Base-by-base conservation (phyloP, 2,797 vertebrate genomes). In the Huso huso region DNA sequence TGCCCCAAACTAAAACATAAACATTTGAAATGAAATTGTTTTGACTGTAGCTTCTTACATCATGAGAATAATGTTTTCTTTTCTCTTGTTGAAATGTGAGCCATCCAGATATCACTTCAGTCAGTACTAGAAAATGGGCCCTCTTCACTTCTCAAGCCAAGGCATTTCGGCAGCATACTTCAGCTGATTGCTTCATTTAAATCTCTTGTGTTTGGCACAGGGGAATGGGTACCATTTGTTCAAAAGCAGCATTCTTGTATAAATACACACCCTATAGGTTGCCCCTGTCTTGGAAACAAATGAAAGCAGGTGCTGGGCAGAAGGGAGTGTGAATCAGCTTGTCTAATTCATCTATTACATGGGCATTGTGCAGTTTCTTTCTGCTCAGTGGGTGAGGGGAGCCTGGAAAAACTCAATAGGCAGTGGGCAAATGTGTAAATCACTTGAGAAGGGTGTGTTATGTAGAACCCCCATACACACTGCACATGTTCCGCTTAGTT, bases 301-400 rank as follows among this genome's bases (percentile, higher is more conserved):
- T 81, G 77, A 55, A 67, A 76, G 80, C 81, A 82, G 81, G 80
- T 84, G 82, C 80, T 83, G 80, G 65, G 75, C 74, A 77, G 81
- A 79, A 80, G 76, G 23, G 80, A 80, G 81, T 74, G 79, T 87
- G 83, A 84, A 86, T 86, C 82, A 78, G 77, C 75, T 80, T 71
- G 76, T 74, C 60, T 72, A 82, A 82, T 85, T 74, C 81, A 86
- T 81, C 81, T 80, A 83, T 84, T 82, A 78, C 76, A 67, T 71
- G 55, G 68, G 76, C 72, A 83, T 87, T 86, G 84, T 87, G 51
- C 61, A 66, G 79, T 72, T 76, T 82, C 80, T 70, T 66, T 79
- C 73, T 66, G 72, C 76, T 77, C 79, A 78, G 74, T 74, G 78
- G 78, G 78, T 52, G 65, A 53, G 49, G 7, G 65, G 67, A 50